Percentiles rank a stretch among this genome's conserved stretches.
Conservation (phyloP, 2,888 invertebrate species). For the Heliconius ismenius region DNA sequence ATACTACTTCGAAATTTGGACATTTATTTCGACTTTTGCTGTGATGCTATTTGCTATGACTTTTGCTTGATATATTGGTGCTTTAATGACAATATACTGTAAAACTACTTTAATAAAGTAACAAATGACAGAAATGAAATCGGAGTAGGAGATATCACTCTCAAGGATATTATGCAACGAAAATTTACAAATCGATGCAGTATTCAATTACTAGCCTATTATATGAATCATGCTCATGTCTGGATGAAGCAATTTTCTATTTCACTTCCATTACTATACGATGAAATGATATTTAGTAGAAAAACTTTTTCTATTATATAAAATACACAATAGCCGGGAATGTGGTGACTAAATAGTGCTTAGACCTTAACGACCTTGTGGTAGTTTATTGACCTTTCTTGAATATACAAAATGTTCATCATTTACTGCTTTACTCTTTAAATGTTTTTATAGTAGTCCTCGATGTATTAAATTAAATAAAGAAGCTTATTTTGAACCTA, state of each 20-base stretch:
- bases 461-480: not conserved
- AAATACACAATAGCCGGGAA: slow-evolving; percentile 37
- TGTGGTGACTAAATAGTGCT: slow-evolving; percentile 56
- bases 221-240: slow-evolving; percentile 23
- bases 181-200: slow-evolving; percentile 7
- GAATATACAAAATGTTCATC: slow-evolving; percentile 32
- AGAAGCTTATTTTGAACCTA: not conserved
- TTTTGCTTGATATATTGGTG: not conserved
- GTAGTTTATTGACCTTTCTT: slow-evolving; percentile 65
- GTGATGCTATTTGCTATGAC: not conserved
- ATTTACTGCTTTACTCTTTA: not conserved
- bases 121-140: not conserved
- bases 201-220: slow-evolving; percentile 19
- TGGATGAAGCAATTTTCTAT: slow-evolving; percentile 8
- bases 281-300: slow-evolving; percentile 15
- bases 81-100: not conserved
- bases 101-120: not conserved
- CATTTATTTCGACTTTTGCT: not conserved
- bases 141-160: not conserved
- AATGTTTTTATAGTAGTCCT: not conserved
- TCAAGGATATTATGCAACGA: slow-evolving; percentile 22
- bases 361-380: slow-evolving; percentile 62
- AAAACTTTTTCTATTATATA: slow-evolving; percentile 9
- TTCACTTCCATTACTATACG: slow-evolving; percentile 7
- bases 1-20: not conserved